Percentiles rank a stretch among this genome's conserved stretches.
Conservation (phyloP, 2,797 vertebrate genomes). For the Halcyon smyrnensis region DNA sequence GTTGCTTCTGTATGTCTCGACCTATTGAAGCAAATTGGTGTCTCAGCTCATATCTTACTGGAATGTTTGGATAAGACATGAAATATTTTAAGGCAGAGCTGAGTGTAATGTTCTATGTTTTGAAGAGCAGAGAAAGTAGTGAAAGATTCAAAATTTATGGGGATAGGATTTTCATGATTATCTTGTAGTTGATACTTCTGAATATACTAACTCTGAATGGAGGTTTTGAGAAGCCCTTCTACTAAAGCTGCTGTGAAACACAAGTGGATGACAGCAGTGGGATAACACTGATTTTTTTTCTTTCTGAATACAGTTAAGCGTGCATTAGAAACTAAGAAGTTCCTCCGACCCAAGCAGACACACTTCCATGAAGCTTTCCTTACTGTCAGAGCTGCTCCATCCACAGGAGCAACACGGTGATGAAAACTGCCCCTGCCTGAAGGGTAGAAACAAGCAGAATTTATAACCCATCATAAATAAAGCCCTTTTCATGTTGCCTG, state of each 20-base stretch:
- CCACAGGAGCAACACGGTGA: not conserved
- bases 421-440: not conserved
- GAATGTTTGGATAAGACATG: fast-evolving
- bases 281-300: not conserved
- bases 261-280: not conserved
- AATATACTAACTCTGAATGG: not conserved
- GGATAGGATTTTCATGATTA: not conserved
- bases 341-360: not conserved
- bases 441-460: not conserved
- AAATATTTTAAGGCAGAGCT: not conserved
- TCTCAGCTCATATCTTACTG: not conserved
- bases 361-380: not conserved
- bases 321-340: not conserved
- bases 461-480: not conserved
- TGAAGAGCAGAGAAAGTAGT: not conserved
- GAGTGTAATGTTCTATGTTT: not conserved
- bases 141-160: not conserved
- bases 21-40: not conserved
- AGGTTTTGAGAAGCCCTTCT: not conserved
- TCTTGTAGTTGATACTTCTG: not conserved
- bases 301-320: not conserved
- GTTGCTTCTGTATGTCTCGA: fast-evolving
- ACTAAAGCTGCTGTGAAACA: not conserved
- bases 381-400: not conserved
- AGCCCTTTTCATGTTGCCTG: not conserved